Conservation (phyloP, 2,797 vertebrate genomes). For the Glyptemys insculpta region DNA sequence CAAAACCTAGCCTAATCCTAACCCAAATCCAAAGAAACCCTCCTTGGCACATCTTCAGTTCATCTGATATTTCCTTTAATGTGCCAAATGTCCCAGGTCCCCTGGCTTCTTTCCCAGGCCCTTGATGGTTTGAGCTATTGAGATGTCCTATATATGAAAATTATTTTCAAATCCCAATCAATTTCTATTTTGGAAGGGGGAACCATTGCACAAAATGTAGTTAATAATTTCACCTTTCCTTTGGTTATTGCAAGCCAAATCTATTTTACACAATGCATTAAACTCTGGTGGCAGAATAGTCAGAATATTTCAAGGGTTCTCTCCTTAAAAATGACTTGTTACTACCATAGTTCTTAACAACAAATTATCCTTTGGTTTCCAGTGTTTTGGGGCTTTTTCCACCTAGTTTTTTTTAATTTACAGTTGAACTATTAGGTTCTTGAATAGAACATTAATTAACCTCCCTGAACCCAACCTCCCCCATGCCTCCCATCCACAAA, state of each 20-base stretch:
- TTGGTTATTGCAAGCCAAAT: background rate
- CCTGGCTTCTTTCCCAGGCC: background rate
- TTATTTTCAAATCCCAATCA: background rate
- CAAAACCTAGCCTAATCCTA: background rate
- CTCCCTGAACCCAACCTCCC: background rate
- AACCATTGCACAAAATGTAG: background rate
- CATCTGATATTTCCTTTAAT: background rate
- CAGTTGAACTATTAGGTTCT: background rate
- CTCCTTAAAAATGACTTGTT: background rate
- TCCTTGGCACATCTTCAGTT: background rate
- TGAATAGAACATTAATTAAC: background rate
- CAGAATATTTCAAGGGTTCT: background rate
- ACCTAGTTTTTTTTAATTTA: fast-evolving
- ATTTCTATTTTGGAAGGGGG: background rate
- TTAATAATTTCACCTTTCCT: background rate
- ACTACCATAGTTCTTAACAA: background rate
- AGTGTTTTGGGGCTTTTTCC: background rate
- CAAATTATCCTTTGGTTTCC: background rate
- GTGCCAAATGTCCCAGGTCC: background rate
- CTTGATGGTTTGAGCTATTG: background rate
- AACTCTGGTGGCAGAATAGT: background rate
- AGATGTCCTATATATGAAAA: background rate
- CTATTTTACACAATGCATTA: background rate
- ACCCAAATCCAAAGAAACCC: background rate
- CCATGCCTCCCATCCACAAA: background rate